These are phyloP conservation scores for Drosophila lutescens DNA, from an alignment of 2,888 invertebrate genomes.

Conservation along the genomic window DNA sequence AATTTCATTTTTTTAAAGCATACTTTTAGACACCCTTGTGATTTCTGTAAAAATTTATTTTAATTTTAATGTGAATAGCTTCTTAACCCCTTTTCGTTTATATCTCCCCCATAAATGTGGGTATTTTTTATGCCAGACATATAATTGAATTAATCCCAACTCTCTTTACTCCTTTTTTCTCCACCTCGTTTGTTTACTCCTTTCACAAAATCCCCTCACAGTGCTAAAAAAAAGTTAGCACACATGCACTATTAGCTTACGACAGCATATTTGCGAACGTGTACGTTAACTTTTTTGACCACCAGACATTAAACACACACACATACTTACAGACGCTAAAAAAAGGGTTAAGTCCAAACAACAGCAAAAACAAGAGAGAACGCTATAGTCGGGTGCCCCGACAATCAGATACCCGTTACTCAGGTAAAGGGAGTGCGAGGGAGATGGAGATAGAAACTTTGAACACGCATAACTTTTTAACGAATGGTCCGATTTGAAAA, in stretches of 20 bases:
- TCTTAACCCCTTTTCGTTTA: neutral
- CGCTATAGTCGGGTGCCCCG: no score
- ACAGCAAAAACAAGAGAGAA: no score
- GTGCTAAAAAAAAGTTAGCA: slow-evolving; percentile 19
- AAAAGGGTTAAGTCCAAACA: slow-evolving; percentile 17
- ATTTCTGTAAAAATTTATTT: no score
- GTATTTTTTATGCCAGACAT: neutral
- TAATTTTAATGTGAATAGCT: no score
- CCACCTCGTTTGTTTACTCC: neutral
- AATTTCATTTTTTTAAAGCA: no score
- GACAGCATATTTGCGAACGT: slow-evolving; percentile 26
- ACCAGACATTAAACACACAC: slow-evolving; percentile 27
- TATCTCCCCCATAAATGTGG: neutral
- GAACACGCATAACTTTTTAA: no score
- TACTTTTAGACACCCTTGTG: no score
- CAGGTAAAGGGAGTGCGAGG: no score
- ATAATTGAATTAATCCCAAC: slow-evolving; percentile 26
- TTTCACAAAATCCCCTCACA: slow-evolving; percentile 11
- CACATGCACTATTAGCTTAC: slow-evolving; percentile 29
- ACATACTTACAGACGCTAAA: neutral
- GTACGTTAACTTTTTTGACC: slow-evolving; percentile 23
- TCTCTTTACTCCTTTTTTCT: neutral
- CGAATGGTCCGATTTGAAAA: no score
- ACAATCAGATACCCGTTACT: no score
- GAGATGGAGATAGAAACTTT: no score